phyloP scores from a whole-genome alignment of 1,140 invertebrate species.

The Bombus affinis region DNA sequence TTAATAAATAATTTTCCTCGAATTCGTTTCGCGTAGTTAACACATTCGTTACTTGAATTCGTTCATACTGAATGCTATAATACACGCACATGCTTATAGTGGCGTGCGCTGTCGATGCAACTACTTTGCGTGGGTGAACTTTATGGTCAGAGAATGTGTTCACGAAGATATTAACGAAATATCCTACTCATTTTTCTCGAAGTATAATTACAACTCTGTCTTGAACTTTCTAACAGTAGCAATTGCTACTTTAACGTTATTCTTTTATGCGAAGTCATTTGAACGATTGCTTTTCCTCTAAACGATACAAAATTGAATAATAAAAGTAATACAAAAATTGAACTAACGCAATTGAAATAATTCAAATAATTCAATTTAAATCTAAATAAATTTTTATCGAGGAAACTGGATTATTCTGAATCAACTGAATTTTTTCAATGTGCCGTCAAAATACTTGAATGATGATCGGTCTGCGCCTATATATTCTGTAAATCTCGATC shows the following conservation, averaged over 20 bases:
- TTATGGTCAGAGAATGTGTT: no score
- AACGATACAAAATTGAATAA: background rate
- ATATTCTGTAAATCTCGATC: background rate
- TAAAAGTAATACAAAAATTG: no score
- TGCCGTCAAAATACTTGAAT: no score
- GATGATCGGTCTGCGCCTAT: background rate
- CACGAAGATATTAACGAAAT: no score
- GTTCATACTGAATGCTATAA: background rate
- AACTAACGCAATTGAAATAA: no score
- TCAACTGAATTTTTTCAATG: no score
- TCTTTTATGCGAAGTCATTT: background rate
- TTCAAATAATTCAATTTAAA: background rate
- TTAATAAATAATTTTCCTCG: conserved; percentile 6
- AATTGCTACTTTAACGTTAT: background rate
- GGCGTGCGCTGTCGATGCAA: background rate
- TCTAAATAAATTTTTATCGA: background rate
- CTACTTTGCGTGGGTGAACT: background rate
- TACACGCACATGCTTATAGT: background rate
- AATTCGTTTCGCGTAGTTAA: background rate
- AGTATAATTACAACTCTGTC: no score
- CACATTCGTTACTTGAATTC: background rate
- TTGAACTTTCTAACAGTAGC: no score
- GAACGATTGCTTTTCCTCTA: background rate
- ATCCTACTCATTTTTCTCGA: no score
- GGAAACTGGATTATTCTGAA: no score